A percentile compares a stretch with the other conserved stretches of the same genome.
These are phyloP conservation scores for Notocelia uddmanniana DNA, from an alignment of 2,888 invertebrate genomes.

Conservation along the genomic window DNA sequence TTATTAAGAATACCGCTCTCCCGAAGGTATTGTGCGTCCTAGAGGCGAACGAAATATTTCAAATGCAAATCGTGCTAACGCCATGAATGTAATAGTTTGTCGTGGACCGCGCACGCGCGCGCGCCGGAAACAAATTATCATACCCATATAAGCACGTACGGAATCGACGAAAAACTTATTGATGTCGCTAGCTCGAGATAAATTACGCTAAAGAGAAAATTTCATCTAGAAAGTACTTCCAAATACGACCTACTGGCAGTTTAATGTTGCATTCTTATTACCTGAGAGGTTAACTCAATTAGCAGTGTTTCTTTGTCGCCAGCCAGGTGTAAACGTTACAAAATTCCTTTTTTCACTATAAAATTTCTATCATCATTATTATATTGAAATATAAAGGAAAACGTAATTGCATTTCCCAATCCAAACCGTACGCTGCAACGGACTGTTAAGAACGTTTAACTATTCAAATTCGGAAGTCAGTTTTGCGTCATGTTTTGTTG, in stretches of 20 bases:
- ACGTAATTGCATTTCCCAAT: conserved; percentile 50
- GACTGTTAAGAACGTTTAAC: conserved; percentile 56
- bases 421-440: conserved; percentile 50
- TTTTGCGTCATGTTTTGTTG: conserved; percentile 75
- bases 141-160: conserved; percentile 82
- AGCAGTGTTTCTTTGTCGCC: conserved; percentile 36
- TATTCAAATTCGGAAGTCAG: conserved; percentile 68
- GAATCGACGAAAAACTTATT: conserved; percentile 82
- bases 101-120: conserved; percentile 84
- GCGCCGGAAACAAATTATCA: conserved; percentile 86
- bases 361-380: conserved; percentile 38
- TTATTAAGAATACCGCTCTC: conserved; percentile 73
- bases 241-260: conserved; percentile 57
- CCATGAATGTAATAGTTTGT: conserved; percentile 84
- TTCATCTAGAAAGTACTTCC: conserved; percentile 60
- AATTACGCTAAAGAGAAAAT: conserved; percentile 80
- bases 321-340: conserved; percentile 60
- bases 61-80: conserved; percentile 85
- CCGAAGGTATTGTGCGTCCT: conserved; percentile 75
- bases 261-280: conserved; percentile 23
- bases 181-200: conserved; percentile 78
- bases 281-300: conserved; percentile 51
- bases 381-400: conserved; percentile 22
- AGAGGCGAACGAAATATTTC: conserved; percentile 82
- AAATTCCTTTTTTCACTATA: conserved; percentile 48